Conservation (phyloP, 1,140 invertebrate genomes). For the Bombus pascuorum region DNA sequence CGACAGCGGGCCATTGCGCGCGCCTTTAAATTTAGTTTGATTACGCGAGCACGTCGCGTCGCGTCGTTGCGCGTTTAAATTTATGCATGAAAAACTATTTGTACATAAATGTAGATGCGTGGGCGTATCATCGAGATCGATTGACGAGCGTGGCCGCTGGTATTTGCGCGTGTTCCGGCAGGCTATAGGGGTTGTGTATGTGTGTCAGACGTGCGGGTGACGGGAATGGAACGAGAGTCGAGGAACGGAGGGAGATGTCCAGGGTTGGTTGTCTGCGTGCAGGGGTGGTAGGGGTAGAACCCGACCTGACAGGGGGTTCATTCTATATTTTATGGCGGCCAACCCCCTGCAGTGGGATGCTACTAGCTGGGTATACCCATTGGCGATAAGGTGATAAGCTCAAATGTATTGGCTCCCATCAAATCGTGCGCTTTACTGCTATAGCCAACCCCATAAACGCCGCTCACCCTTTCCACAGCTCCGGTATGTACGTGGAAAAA, state of each 20-base stretch:
- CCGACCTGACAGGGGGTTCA: conserved; percentile 70
- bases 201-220: conserved; percentile 36
- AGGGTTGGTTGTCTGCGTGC: conserved; percentile 25
- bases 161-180: background rate
- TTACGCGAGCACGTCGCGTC: background rate
- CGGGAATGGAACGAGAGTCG: conserved; percentile 16
- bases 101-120: background rate
- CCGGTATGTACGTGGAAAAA: conserved; percentile 35
- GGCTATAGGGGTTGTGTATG: background rate
- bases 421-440: conserved; percentile 80
- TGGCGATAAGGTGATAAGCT: conserved; percentile 82
- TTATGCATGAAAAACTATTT: conserved; percentile 36
- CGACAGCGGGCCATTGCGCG: background rate
- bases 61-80: background rate
- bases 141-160: conserved; percentile 31
- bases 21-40: conserved; percentile 6
- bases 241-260: conserved; percentile 33
- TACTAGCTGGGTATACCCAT: conserved; percentile 74
- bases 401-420: conserved; percentile 82
- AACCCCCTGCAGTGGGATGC: conserved; percentile 66
- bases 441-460: conserved; percentile 76
- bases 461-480: conserved; percentile 59
- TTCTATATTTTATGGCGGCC: conserved; percentile 79
- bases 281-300: conserved; percentile 39
- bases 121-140: conserved; percentile 56